Evolutionary conservation across 2,113 vertebrate species (phyloP), one percentile per base, ranked within the genome.

Genomic region (Rhinichthys klamathensis): DNA sequence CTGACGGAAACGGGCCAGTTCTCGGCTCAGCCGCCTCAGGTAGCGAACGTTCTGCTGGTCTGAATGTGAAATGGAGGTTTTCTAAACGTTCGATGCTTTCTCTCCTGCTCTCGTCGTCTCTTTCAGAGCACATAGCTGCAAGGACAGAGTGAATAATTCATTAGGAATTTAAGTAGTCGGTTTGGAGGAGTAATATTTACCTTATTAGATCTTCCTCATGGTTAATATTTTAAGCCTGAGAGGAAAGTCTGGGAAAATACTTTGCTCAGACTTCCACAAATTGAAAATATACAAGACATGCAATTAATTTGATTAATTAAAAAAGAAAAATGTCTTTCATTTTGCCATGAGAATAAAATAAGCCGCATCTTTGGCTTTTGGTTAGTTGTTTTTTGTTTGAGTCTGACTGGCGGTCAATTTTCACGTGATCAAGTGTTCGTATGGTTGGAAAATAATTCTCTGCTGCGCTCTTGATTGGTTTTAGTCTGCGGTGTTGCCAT

Each of bases 81-180:
- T 46, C 77, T 49, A 2, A 27, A 15, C 46, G 44, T 8, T 13
- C 3, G n/a, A 44, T 27, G 72, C 13, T 49, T 4, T 49, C 49
- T 49, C 49, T 49, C 4, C 13, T 4, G 3, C 6, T 56, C 7
- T 49, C 72, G 8, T 23, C 60, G 6, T 27, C 23, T 38, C 56
- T 44, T 35, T 32, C 18, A 54, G 63, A 91, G 86, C 90, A 92
- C 90, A 93, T 90, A 92, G 92, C 93, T 93, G 88, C 85, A 32
- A 92, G 93, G 87, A 86, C 69, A 23, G 12, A 72, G 61, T 93
- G 90, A 93, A 94, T 94, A 87, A 93, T 94, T 93, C 72, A 95
- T 93, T 73, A 82, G 61, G 81, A 84, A 91, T 92, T 91, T 90
- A 90, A 91, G 73, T 51, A 87, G 56, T 65, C 79, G 70, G 77